phyloP scores from a whole-genome alignment of 2,888 invertebrate genomes.

The Cryptocheilus praepositus region DNA sequence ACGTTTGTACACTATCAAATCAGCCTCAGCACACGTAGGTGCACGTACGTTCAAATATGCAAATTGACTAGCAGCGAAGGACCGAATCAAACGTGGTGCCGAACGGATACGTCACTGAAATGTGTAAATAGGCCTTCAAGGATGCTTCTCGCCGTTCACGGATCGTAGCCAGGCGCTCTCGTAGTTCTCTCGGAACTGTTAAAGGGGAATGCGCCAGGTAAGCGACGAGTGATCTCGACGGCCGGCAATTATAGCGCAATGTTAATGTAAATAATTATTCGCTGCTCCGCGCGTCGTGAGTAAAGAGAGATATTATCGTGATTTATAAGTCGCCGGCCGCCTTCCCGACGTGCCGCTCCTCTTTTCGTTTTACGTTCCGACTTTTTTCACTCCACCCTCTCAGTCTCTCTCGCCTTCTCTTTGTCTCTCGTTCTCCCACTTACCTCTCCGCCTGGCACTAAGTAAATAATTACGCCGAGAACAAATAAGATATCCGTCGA shows the following conservation, averaged over 20 bases:
- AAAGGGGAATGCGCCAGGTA: neutral
- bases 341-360: conserved; percentile 23
- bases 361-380: conserved; percentile 16
- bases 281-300: conserved; percentile 13
- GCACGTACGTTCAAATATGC: too few species aligned
- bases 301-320: conserved; percentile 44
- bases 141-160: neutral
- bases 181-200: conserved; percentile 3
- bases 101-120: too few species aligned
- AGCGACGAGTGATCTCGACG: conserved; percentile 7
- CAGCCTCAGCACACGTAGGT: too few species aligned
- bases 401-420: too few species aligned
- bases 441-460: too few species aligned
- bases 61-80: too few species aligned
- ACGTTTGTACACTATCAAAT: too few species aligned
- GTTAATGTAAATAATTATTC: conserved; percentile 46
- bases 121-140: too few species aligned
- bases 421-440: too few species aligned
- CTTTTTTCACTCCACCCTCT: conserved; percentile 17
- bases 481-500: too few species aligned
- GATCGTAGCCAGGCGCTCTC: neutral
- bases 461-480: too few species aligned
- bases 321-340: conserved; percentile 36
- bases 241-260: conserved; percentile 33
- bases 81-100: too few species aligned